Evolutionary conservation across 2,113 vertebrate genomes (phyloP).

Genomic region (Plestiodon gilberti): DNA sequence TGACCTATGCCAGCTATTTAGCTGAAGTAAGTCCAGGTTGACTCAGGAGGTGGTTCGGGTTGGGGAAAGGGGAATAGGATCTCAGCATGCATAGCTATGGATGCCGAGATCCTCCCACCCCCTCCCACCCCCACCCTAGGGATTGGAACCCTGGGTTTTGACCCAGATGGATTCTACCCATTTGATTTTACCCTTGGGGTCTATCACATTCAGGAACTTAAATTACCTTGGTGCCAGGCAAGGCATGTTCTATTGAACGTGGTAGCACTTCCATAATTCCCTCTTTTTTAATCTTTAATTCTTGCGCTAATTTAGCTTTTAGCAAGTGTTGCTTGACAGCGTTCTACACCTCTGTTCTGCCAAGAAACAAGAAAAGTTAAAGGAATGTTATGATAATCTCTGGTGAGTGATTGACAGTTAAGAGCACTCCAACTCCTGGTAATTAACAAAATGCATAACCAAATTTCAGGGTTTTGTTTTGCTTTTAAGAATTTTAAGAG

Average conservation of each 20-base stretch:
- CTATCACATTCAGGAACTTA: background rate
- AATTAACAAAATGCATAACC: background rate
- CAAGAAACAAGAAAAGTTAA: background rate
- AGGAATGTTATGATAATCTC: slow-evolving; percentile 15
- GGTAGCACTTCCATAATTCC: too few relatives aligned
- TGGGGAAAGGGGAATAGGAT: too few relatives aligned
- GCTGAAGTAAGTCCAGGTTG: too few relatives aligned
- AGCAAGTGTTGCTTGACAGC: slow-evolving; percentile 21
- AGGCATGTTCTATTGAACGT: too few relatives aligned
- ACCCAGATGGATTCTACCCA: background rate
- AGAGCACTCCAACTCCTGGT: background rate
- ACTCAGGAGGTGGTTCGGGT: too few relatives aligned
- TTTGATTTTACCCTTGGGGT: too few relatives aligned
- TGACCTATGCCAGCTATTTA: too few relatives aligned
- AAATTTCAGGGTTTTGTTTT: background rate
- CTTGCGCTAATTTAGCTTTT: slow-evolving; percentile 34
- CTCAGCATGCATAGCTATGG: too few relatives aligned
- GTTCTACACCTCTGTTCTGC: slow-evolving; percentile 15
- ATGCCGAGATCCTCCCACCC: too few relatives aligned
- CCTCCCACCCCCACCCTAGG: too few relatives aligned
- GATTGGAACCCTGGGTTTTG: background rate
- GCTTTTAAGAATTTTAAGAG: background rate
- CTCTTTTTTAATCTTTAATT: background rate
- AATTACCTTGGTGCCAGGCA: background rate
- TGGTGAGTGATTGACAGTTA: background rate